These are phyloP conservation scores for Caenorhabditis uteleia DNA, from an alignment of 2,888 invertebrate genomes.

Conservation along the genomic window DNA sequence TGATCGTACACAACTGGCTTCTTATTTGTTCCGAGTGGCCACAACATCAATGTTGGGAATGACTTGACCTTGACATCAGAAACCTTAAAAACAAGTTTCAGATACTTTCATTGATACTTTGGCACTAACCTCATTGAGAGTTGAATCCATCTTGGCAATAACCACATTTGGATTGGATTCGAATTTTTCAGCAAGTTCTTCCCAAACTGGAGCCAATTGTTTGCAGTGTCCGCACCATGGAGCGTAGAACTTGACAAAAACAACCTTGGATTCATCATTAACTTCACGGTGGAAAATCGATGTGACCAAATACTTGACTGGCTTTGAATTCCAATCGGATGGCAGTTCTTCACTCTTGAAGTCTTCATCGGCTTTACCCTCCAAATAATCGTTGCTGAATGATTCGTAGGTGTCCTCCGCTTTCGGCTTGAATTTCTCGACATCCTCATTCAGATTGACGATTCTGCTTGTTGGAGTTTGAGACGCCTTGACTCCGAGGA, in stretches of 20 bases:
- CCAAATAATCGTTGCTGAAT: conserved; percentile 87
- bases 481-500: conserved; percentile 93
- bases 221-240: conserved; percentile 98
- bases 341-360: conserved; percentile 89
- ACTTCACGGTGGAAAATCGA: conserved; percentile 77
- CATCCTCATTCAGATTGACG: conserved; percentile 90
- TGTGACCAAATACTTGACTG: conserved; percentile 89
- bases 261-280: conserved; percentile 83
- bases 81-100: conserved; percentile 76
- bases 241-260: conserved; percentile 96
- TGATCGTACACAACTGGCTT: conserved; percentile 81
- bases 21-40: conserved; percentile 87
- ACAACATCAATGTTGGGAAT: conserved; percentile 88
- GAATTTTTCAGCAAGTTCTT: conserved; percentile 88
- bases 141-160: conserved; percentile 96
- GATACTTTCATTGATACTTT: neutral
- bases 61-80: conserved; percentile 92
- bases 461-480: conserved; percentile 74
- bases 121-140: conserved; percentile 81
- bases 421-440: conserved; percentile 86
- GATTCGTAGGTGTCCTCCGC: conserved; percentile 77
- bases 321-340: conserved; percentile 91
- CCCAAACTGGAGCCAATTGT: conserved; percentile 92
- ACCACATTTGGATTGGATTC: conserved; percentile 80
- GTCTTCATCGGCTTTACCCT: conserved; percentile 90